Percentiles rank a stretch among this genome's conserved stretches.
These are phyloP conservation scores for Ctena decussata DNA, from an alignment of 2,888 invertebrate species.

Conservation along the genomic window DNA sequence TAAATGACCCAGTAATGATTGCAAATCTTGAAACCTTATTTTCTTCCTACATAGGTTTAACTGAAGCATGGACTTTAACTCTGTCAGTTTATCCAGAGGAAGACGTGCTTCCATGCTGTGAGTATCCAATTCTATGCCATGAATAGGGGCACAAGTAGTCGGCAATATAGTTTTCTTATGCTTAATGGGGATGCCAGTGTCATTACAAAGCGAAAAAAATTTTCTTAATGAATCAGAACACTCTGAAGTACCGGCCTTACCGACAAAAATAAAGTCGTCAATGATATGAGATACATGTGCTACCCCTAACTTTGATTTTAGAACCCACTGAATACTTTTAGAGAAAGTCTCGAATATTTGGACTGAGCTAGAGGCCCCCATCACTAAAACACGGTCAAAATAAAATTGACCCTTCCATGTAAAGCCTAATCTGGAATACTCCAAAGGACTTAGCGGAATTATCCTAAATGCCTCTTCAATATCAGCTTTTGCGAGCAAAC, in stretches of 20 bases:
- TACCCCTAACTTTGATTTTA: not conserved
- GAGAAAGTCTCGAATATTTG: slow-evolving; percentile 25
- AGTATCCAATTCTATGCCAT: slow-evolving; percentile 32
- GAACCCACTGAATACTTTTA: slow-evolving; percentile 31
- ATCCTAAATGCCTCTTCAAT: slow-evolving; percentile 58
- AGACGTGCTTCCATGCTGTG: not conserved
- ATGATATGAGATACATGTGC: slow-evolving; percentile 30
- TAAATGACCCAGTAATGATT: slow-evolving; percentile 21
- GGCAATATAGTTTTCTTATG: slow-evolving; percentile 9
- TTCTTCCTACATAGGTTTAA: not conserved
- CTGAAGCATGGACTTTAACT: not conserved
- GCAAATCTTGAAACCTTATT: slow-evolving; percentile 3
- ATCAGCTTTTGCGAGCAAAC: slow-evolving; percentile 51
- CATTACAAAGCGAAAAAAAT: not conserved
- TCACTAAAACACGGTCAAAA: slow-evolving; percentile 21
- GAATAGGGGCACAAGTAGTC: slow-evolving; percentile 3
- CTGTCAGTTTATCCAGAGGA: slow-evolving; percentile 14
- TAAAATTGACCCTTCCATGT: slow-evolving; percentile 29
- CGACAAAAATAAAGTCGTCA: slow-evolving; percentile 47
- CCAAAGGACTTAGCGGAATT: slow-evolving; percentile 47
- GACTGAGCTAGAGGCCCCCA: slow-evolving; percentile 24
- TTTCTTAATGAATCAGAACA: not conserved
- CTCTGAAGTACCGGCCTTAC: not conserved
- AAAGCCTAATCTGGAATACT: slow-evolving; percentile 56
- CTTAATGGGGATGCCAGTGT: slow-evolving; percentile 33